phyloP scores from a whole-genome alignment of 1,140 invertebrate genomes.

The Drosophila sturtevanti region DNA sequence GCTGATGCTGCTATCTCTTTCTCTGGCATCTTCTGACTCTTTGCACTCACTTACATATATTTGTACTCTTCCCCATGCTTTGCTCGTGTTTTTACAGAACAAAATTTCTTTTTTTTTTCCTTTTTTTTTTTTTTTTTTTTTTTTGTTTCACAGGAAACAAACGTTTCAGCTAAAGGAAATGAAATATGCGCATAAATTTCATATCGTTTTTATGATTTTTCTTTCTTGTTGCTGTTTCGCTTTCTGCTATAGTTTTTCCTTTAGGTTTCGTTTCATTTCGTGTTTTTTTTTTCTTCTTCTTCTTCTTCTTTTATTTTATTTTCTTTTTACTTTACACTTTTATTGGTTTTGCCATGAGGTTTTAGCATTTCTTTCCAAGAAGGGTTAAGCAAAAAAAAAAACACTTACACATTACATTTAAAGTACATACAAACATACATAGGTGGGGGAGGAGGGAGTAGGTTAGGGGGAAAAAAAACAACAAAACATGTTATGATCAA shows the following conservation, averaged over 20 bases:
- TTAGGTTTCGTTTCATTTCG: slow-evolving; percentile 17
- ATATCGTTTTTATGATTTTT: slow-evolving; percentile 78
- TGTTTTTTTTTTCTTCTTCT: slow-evolving; percentile 30
- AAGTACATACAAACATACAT: not conserved
- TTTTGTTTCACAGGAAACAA: slow-evolving; percentile 35
- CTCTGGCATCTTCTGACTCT: not conserved
- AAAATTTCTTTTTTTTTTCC: too few relatives aligned
- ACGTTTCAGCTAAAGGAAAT: slow-evolving; percentile 64
- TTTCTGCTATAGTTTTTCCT: slow-evolving; percentile 28
- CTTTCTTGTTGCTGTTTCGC: slow-evolving; percentile 52
- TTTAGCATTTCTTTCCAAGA: slow-evolving; percentile 39
- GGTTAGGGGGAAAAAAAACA: not conserved
- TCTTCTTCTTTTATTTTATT: slow-evolving; percentile 26
- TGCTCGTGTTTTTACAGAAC: too few relatives aligned
- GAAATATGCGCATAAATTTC: slow-evolving; percentile 78
- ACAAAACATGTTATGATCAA: not conserved
- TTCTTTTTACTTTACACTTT: slow-evolving; percentile 56
- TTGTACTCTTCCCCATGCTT: too few relatives aligned
- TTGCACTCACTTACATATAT: too few relatives aligned
- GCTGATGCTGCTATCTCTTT: too few relatives aligned
- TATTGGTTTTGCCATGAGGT: slow-evolving; percentile 64
- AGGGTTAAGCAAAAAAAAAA: not conserved
- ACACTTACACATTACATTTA: not conserved
- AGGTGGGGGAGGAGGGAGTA: not conserved
- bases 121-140: too few relatives aligned